Conservation (phyloP, 2,888 invertebrate species). For the Acanthosepion esculentum region DNA sequence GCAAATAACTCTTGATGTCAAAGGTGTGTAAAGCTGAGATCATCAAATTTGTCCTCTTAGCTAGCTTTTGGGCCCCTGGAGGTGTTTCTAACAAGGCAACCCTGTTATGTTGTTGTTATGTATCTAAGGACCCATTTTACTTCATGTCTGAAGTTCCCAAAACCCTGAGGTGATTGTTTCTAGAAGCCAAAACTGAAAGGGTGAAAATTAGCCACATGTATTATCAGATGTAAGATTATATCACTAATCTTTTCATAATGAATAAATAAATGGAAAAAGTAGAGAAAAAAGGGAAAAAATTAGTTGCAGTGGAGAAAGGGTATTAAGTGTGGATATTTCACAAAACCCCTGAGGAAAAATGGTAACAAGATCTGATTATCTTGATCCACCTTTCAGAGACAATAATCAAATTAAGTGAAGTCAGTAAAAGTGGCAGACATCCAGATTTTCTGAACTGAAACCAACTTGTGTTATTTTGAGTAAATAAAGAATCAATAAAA, state of each 20-base stretch:
- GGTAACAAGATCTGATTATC: background rate
- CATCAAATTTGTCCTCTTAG: background rate
- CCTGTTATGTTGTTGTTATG: background rate
- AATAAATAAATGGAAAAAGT: background rate
- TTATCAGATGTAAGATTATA: background rate
- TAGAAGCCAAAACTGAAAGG: background rate
- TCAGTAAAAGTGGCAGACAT: too few species aligned
- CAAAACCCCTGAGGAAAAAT: background rate
- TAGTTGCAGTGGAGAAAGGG: background rate
- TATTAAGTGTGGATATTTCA: background rate
- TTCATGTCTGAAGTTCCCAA: background rate
- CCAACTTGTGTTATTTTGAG: too few species aligned
- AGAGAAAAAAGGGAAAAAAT: background rate
- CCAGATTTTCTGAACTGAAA: too few species aligned
- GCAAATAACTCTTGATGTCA: constrained; percentile 24
- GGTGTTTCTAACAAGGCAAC: background rate
- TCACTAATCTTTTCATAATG: background rate
- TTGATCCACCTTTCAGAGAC: background rate
- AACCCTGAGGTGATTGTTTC: background rate
- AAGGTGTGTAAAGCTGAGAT: background rate
- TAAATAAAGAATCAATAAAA: too few species aligned
- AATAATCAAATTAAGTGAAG: background rate
- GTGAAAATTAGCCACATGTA: background rate
- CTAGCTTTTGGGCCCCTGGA: background rate
- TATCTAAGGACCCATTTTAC: background rate